Base-by-base conservation (phyloP, 1,140 invertebrate genomes). In the Caerostris darwini region DNA sequence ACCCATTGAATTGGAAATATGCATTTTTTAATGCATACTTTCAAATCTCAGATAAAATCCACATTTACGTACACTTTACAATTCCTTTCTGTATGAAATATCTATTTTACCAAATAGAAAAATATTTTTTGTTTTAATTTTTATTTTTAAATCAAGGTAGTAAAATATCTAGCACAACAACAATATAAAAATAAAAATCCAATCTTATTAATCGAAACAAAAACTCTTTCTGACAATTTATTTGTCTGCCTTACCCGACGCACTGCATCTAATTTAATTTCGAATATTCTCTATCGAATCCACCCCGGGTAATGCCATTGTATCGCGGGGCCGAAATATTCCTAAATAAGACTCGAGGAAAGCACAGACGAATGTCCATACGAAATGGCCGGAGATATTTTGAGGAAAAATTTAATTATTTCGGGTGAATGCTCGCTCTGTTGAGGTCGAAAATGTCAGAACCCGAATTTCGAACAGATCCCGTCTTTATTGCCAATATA, bases 341-440 rank as follows among this genome's bases (percentile, higher is more conserved):
- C 83, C 7, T 2, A 58, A 85, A n/a, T 57, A 85, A 58, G 83
- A 85, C 17, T 77, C 17, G 58, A n/a, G 7, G 34, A 3, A 19
- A 64, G n/a, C 19, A 77, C 10, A 77, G 34, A 8, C 34, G 10
- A 50, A 34, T 88, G 61, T 67, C 86, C 58, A 67, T 53, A 67
- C 19, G 19, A 88, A 61, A 50, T 50, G 10, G 8, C 59, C 86
- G 12, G 17, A 88, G 86, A 64, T 64, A 88, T 54, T 58, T 88
- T 64, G n/a, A 59, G 34, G 53, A 83, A 85, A 88, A 88, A 88
- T 64, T 64, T 88, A 67, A 88, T 88, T 88, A 88, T 14, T 53
- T 64, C 86, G 86, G 19, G 8, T 64, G 58, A 53, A 54, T 85
- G 56, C 56, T 17, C 17, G 19, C 56, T 59, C 17, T 34, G 83